Percentiles rank a stretch among this genome's conserved stretches.
phyloP scores from a whole-genome alignment of 2,113 vertebrate species.

The Sarotherodon lohbergeri region DNA sequence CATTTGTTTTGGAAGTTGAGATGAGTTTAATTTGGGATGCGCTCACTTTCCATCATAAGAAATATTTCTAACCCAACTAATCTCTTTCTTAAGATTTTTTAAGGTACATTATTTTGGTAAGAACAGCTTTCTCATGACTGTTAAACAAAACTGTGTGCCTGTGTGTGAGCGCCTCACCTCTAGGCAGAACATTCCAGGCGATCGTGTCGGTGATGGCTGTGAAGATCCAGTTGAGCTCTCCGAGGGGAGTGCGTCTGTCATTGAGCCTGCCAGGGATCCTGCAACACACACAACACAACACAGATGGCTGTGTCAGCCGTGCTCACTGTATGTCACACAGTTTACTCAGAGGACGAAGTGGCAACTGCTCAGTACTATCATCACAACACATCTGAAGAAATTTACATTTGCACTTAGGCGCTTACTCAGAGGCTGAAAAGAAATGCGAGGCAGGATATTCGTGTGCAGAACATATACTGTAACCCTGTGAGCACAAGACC shows the following conservation, averaged over 20 bases:
- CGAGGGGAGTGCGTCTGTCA: slow-evolving; percentile 93
- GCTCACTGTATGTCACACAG: background rate
- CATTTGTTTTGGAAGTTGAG: background rate
- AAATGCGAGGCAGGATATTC: background rate
- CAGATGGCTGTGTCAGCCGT: slow-evolving; percentile 50
- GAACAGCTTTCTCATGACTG: background rate
- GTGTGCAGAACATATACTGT: background rate
- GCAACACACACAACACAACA: slow-evolving; percentile 30
- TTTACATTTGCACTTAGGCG: slow-evolving; percentile 13
- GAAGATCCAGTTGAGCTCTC: slow-evolving; percentile 99
- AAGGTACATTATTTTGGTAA: accelerated
- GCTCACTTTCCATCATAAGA: background rate
- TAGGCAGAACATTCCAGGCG: slow-evolving; percentile 94
- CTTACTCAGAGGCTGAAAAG: background rate
- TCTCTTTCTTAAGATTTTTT: accelerated
- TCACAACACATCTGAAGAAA: slow-evolving; percentile 2
- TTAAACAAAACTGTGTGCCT: accelerated
- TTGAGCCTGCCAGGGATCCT: slow-evolving; percentile 97
- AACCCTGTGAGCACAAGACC: background rate
- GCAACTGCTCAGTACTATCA: slow-evolving; percentile 11
- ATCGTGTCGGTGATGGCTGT: slow-evolving; percentile 98
- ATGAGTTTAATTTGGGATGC: background rate
- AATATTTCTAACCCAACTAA: background rate
- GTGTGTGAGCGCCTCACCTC: slow-evolving; percentile 74
- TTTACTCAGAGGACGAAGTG: slow-evolving; percentile 33